Base-by-base conservation (phyloP, 2,888 invertebrate species). In the Watsonalla binaria region DNA sequence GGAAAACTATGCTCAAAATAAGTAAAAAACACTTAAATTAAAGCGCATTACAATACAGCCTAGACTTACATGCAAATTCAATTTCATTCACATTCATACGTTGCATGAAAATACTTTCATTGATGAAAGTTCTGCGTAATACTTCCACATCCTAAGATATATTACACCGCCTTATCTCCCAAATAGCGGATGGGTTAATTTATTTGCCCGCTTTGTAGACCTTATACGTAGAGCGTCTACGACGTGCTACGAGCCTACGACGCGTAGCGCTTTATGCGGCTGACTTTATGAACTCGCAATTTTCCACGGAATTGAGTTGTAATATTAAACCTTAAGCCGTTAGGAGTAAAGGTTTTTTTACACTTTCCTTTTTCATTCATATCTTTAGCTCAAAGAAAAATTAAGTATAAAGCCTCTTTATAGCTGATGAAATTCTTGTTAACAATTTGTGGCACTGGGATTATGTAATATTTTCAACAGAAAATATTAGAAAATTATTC, bases 181-280 rank as follows among this genome's bases (percentile, higher is more conserved):
- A 62, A 61, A 58, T 54, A 56, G 57, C 57, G 58, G 64, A 67
- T 62, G 62, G 66, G 54, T 61, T 67, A 63, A 69, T 69, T 66
- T 69, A 69, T 67, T 63, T 66, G 59, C 52, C 49, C 34, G 37
- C 49, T 24, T 54, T 42, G 57, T 55, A 57, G 49, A 49, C 46
- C 42, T 46, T 46, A 34, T 53, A 50, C 55, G 66, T 65, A 65
- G 62, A 49, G 33, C 53, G 53, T 65, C 66, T 65, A 57, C 57
- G 63, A 47, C 49, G 53, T 49, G 49, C 49, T 49, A 49, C 49
- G 49, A 49, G 42, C 42, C 66, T 60, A 58, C 64, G 63, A 66
- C 54, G 66, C 63, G 56, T 63, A 54, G 11, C 54, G 58, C 54
- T 62, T 62, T 56, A 54, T 55, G 33, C 47, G 46, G 47, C 50